Base-by-base conservation (phyloP, 2,797 vertebrate genomes). In the Centroberyx gerrardi region DNA sequence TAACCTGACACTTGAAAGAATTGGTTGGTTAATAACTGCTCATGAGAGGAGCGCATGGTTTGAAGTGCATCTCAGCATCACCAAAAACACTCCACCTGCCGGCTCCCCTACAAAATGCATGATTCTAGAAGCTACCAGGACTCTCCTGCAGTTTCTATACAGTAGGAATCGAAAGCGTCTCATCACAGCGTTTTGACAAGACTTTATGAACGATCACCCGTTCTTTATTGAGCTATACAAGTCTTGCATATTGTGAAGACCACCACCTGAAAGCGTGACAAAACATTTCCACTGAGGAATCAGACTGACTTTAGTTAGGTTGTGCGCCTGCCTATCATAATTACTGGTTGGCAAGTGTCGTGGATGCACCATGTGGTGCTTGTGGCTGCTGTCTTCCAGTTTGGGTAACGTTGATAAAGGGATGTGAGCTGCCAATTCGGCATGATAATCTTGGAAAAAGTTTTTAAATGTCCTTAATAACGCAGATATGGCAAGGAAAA, bases 51-150 rank as follows among this genome's bases (percentile, higher is more conserved):
- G 71, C 83, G 76, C 64, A 40, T 78, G 82, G 68, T 3, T 33
- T 0, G 72, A 72, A 81, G 55, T 68, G 22, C 55, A 62, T 18
- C 72, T 48, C 13, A 28, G 5, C 14, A 70, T 22, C 28, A n/a
- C 53, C 9, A 3, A 22, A 76, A 67, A 5, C 8, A n/a, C 93
- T 78, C 95, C 96, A 67, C 89, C 95, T 95, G 68, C 68, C 27
- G 96, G 92, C 69, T 22, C 2, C 4, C 0, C 0, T 10, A 5
- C 5, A 7, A 84, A 82, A 28, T 22, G 8, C 88, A 68, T 4
- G 64, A 53, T 97, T 96, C 96, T 96, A 96, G 96, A 97, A 97
- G 52, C 75, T 96, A 95, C 96, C 62, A 90, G 82, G 77, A 82
- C 71, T 71, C 72, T 84, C 88, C 81, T 76, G 73, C 52, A 76